Base-by-base conservation (phyloP, 2,113 vertebrate genomes). In the Lutjanus erythropterus region DNA sequence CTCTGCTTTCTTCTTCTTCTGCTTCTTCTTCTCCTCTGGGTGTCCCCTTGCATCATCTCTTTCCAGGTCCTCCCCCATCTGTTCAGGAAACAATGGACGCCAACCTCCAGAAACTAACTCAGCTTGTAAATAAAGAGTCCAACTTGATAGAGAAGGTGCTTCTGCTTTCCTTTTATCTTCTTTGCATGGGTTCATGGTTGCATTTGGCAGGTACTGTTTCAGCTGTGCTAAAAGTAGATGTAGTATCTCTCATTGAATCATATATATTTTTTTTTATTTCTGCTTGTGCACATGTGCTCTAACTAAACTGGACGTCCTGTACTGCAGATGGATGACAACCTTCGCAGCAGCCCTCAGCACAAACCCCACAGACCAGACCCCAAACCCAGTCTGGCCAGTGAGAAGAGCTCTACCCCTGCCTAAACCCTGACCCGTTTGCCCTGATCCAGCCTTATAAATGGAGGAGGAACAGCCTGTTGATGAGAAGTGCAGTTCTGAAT, bases 81-180 rank as follows among this genome's bases (percentile, higher is more conserved):
- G 95, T 95, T 94, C 96, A 97, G 93, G 96, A 99, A 89, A 94
- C 89, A 50, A 93, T 97, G 94, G 98, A 99, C 91, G 97, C 97
- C 92, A 99, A 99, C 94, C 96, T 99, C 52, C 97, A 97, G 96
- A 99, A 99, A 96, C 96, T 99, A 94, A 99, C 97, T 80, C 98
- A 99, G 77, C 98, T 99, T 96, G 97, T 99, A 96, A 98, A 99
- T 96, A 99, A 99, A 96, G 98, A 99, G 87, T 99, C 97, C 96
- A 99, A 97, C 96, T 95, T 99, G 91, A 99, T 99, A 95, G 97
- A 99, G 95, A 99, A 99, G 98, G 98, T 99, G 92, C 93, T 87
- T 94, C 94, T 92, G 85, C 66, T 94, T 89, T 81, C 89, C 52
- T 67, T 91, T 93, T 89, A 61, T 49, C 87, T 44, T 15, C 91